Conservation (phyloP, 2,888 invertebrate genomes). For the Drosophila sordidula region DNA sequence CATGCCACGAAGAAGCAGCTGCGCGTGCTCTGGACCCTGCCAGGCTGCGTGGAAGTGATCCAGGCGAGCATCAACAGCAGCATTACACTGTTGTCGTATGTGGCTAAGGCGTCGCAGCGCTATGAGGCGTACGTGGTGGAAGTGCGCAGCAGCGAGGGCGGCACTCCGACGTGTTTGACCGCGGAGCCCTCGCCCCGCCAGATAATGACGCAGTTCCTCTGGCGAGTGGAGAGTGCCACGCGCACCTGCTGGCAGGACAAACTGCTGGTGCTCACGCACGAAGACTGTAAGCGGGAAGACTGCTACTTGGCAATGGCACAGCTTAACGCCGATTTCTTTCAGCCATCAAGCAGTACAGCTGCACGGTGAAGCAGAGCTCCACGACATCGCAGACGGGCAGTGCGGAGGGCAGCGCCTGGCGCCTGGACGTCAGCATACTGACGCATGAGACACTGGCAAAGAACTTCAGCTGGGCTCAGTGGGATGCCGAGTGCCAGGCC, state of each 20-base stretch:
- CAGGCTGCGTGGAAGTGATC: conserved; percentile 88
- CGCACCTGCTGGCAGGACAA: conserved; percentile 86
- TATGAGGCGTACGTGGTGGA: conserved; percentile 89
- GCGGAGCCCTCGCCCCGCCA: conserved; percentile 89
- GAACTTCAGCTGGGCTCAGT: conserved; percentile 94
- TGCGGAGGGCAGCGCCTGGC: conserved; percentile 84
- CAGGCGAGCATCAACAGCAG: conserved; percentile 92
- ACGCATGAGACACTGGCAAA: conserved; percentile 88
- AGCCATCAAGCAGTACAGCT: conserved; percentile 80
- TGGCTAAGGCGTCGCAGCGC: conserved; percentile 86
- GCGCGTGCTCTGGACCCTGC: conserved; percentile 88
- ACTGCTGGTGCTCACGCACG: conserved; percentile 90
- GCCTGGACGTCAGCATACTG: conserved; percentile 86
- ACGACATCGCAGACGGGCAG: conserved; percentile 51
- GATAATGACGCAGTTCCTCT: conserved; percentile 91
- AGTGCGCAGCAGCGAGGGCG: conserved; percentile 76
- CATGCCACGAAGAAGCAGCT: conserved; percentile 87
- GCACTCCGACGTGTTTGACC: conserved; percentile 52
- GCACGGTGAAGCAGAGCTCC: conserved; percentile 82
- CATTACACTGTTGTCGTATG: conserved; percentile 89
- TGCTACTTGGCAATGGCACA: neutral
- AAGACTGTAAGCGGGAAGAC: conserved; percentile 88
- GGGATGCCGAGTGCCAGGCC: conserved; percentile 91
- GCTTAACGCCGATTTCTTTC: neutral
- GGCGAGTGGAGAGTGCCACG: conserved; percentile 79